Evolutionary conservation across 2,888 invertebrate genomes (phyloP), one percentile per base, ranked within the genome.

Genomic region (Agrotis puta): DNA sequence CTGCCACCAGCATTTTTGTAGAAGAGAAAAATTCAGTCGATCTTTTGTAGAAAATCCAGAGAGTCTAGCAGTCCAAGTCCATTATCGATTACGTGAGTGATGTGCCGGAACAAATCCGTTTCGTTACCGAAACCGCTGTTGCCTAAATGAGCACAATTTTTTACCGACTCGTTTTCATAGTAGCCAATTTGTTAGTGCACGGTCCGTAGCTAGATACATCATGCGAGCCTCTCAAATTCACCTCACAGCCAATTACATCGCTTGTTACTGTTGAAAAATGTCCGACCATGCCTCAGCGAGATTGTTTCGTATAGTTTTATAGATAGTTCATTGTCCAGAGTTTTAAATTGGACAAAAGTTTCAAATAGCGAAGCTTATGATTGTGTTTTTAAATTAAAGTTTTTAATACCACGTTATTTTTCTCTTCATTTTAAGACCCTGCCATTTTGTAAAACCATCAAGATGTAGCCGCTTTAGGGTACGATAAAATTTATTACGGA

Each of bases 191-290:
- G 85, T 89, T 86, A 82, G 78, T 70, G 78, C 76, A 80, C 75
- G 80, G 74, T 80, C 64, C 77, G 74, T 79, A 77, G 87, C 88
- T 87, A 76, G 84, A 83, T 81, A 79, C 70, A 90, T 90, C 88
- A 89, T 85, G 85, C 88, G 87, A 90, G 86, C 86, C 87, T 90
- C 92, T 94, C 93, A 90, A 92, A 93, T 93, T 92, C 90, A 82
- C 85, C 87, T 81, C 70, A 74, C 82, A 83, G 89, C 93, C 93
- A 94, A 94, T 94, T 94, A 94, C 88, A 86, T 83, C 71, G 92
- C 94, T 93, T 92, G 94, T 94, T 94, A 93, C 85, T 66, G 84
- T 85, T 93, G 94, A 94, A 92, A 94, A 93, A 93, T 94, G 88
- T 81, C 83, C 85, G 85, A 79, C 87, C 80, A 89, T 89, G 74